Percentiles rank a stretch among this genome's conserved stretches.
These are phyloP conservation scores for Tokudaia tokunoshimensis DNA, from an alignment of 2,797 vertebrate genomes.

Conservation along the genomic window DNA sequence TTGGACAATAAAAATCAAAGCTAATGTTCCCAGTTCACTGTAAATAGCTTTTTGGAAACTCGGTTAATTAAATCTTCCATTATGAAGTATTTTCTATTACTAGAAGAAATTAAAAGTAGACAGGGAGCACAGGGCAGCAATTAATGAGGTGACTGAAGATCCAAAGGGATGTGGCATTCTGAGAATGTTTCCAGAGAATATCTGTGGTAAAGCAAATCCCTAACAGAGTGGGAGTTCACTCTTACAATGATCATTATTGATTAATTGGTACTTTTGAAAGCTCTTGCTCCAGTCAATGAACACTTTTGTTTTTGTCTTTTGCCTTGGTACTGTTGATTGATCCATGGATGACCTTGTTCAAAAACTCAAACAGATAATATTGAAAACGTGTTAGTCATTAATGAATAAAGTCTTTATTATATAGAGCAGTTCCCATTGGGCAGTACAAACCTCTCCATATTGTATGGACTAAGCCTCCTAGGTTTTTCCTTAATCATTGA, in stretches of 20 bases:
- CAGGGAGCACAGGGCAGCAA: conserved; percentile 66
- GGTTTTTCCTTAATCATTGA: background rate
- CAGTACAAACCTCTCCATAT: background rate
- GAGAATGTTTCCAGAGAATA: background rate
- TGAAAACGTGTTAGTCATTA: conserved; percentile 44
- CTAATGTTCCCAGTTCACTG: conserved; percentile 83
- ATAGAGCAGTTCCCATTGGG: background rate
- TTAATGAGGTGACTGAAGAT: conserved; percentile 76
- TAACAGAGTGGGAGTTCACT: conserved; percentile 12
- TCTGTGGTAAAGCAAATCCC: conserved; percentile 54
- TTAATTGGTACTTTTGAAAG: conserved; percentile 47
- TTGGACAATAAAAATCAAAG: conserved; percentile 80
- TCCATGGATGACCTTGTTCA: conserved; percentile 32
- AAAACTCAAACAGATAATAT: conserved; percentile 44
- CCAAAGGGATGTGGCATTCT: conserved; percentile 51
- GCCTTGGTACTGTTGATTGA: conserved; percentile 14
- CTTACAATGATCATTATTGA: conserved; percentile 24
- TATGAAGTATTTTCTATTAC: conserved; percentile 84
- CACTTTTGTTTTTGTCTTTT: conserved; percentile 46
- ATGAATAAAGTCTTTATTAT: background rate
- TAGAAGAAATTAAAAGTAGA: conserved; percentile 81
- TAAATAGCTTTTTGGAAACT: conserved; percentile 78
- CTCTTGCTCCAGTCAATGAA: background rate
- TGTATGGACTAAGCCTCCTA: background rate
- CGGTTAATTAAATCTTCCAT: conserved; percentile 84